Evolutionary conservation across 2,888 invertebrate species (phyloP).

Genomic region (Tridacna crocea): DNA sequence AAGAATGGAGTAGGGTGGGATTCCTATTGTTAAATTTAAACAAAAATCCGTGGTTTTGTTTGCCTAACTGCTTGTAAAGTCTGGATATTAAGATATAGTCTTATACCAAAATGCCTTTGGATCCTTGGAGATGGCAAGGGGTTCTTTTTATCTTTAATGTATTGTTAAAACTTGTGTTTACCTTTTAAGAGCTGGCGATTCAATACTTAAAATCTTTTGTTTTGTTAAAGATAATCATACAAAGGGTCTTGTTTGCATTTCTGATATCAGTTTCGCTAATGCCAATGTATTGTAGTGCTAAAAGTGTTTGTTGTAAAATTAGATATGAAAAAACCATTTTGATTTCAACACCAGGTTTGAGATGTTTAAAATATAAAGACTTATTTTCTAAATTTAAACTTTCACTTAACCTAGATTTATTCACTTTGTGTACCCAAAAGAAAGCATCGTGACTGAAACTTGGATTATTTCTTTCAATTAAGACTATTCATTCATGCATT

Average conservation of each 20-base stretch:
- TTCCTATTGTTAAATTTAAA: conserved; percentile 26
- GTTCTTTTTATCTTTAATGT: conserved; percentile 60
- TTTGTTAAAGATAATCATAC: conserved; percentile 64
- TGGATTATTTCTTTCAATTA: too few relatives aligned
- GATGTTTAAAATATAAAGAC: background rate
- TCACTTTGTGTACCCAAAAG: too few relatives aligned
- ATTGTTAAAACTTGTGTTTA: conserved; percentile 66
- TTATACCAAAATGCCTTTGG: conserved; percentile 48
- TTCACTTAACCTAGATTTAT: too few relatives aligned
- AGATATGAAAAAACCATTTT: conserved; percentile 60
- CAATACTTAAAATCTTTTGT: conserved; percentile 66
- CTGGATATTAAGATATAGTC: conserved; percentile 11
- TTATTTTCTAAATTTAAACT: background rate
- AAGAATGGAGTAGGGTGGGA: conserved; percentile 4
- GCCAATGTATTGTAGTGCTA: conserved; percentile 60
- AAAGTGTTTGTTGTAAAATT: conserved; percentile 64
- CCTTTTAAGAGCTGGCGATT: conserved; percentile 63
- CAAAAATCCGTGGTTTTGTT: conserved; percentile 25
- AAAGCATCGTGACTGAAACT: too few relatives aligned
- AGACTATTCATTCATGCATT: too few relatives aligned
- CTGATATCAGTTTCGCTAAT: conserved; percentile 64
- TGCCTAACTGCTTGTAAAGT: conserved; percentile 24
- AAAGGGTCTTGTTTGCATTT: conserved; percentile 63
- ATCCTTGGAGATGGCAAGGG: conserved; percentile 50
- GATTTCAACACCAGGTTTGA: conserved; percentile 24